These are phyloP conservation scores for Actinostola sp. DNA, from an alignment of 92 coral and sea anemone genomes.

Conservation along the genomic window DNA sequence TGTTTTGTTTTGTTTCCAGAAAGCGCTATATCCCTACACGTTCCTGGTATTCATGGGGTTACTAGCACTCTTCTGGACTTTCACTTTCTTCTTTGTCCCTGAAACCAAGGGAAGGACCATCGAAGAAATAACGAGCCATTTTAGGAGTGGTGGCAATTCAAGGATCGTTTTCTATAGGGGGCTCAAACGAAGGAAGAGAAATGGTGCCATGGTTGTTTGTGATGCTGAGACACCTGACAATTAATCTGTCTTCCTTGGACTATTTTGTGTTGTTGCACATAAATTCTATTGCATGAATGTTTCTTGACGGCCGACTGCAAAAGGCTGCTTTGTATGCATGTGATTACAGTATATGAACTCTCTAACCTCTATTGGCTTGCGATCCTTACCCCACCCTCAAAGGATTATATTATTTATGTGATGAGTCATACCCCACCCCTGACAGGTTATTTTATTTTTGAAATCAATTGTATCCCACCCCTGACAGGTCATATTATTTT, in stretches of 20 bases:
- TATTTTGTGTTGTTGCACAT: no score
- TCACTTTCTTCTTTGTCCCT: conserved; percentile 80
- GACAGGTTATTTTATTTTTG: no score
- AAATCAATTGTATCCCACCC: no score
- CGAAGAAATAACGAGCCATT: conserved; percentile 79
- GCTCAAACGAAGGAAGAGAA: conserved; percentile 5
- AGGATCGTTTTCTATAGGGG: conserved; percentile 42
- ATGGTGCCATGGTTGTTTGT: conserved; percentile 3
- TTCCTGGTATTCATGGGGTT: conserved; percentile 92
- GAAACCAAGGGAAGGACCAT: conserved; percentile 95
- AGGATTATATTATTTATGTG: no score
- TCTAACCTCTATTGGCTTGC: no score
- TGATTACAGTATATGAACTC: no score
- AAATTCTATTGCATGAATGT: no score
- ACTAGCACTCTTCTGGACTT: conserved; percentile 68
- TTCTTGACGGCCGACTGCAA: no score
- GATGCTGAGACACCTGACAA: neutral
- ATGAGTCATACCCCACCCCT: no score
- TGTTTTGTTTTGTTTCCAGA: conserved; percentile 39
- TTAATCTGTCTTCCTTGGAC: conserved; percentile 2
- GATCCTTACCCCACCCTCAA: no score
- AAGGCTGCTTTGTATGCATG: no score
- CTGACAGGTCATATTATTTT: no score
- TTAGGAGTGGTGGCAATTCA: conserved; percentile 41
- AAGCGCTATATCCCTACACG: conserved; percentile 80